phyloP scores from a whole-genome alignment of 2,113 vertebrate species.

The Lampris incognitus region DNA sequence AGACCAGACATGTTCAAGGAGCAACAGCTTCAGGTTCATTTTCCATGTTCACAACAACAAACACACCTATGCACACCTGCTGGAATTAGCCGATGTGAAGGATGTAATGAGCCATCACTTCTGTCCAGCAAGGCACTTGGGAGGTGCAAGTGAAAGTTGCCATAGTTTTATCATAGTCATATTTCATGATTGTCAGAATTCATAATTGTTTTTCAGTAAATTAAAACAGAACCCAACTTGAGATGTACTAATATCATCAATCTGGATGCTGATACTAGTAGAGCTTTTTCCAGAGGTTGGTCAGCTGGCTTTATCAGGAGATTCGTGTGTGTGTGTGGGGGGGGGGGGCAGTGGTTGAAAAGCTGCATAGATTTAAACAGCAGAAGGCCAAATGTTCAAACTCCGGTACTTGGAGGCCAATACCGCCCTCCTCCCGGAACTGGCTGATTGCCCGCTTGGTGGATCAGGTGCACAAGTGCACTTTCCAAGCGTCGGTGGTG shows the following conservation, averaged over 20 bases:
- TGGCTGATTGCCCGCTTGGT: no score
- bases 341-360: constrained; percentile 25
- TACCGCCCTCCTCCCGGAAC: no score
- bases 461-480: no score
- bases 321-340: constrained; percentile 12
- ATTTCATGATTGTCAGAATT: no score
- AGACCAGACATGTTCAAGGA: constrained; percentile 97
- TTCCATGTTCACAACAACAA: neutral
- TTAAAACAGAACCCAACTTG: constrained; percentile 31
- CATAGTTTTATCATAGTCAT: no score
- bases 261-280: constrained; percentile 5
- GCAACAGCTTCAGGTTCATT: constrained; percentile 93
- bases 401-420: constrained; percentile 24
- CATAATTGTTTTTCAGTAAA: neutral
- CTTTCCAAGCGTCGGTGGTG: no score
- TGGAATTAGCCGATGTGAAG: neutral
- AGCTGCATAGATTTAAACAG: constrained; percentile 53
- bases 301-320: neutral
- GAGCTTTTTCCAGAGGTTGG: constrained; percentile 22
- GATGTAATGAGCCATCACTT: no score
- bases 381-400: constrained; percentile 45
- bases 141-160: no score
- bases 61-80: neutral
- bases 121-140: no score
- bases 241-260: neutral